A percentile compares a stretch with the other conserved stretches of the same genome.
phyloP scores from a whole-genome alignment of 2,113 vertebrate genomes.

The Planiliza haematocheilus region DNA sequence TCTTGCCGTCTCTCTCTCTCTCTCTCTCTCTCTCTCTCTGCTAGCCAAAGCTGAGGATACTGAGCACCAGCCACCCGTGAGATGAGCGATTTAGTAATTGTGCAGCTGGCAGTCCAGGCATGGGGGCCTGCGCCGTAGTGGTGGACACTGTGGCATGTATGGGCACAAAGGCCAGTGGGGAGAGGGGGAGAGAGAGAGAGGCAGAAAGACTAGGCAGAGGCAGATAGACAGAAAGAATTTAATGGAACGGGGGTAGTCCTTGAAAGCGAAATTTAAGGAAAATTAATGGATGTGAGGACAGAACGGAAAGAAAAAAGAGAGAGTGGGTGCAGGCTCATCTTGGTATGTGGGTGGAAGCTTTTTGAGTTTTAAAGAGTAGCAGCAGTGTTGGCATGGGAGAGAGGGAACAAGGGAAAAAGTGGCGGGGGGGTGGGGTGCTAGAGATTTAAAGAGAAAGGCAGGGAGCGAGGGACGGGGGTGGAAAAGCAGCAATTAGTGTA shows the following conservation, averaged over 20 bases:
- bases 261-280: constrained; percentile 32
- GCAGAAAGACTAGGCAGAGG: constrained; percentile 14
- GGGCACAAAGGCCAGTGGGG: constrained; percentile 34
- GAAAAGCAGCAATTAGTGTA: constrained; percentile 83
- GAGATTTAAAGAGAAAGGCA: constrained; percentile 43
- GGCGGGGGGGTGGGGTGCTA: constrained; percentile 1
- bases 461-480: constrained; percentile 52
- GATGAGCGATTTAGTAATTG: constrained; percentile 83
- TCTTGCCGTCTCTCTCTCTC: not conserved
- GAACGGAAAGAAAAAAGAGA: constrained; percentile 13
- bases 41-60: constrained; percentile 59
- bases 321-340: constrained; percentile 56
- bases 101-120: constrained; percentile 72
- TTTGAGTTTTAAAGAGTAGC: constrained; percentile 64
- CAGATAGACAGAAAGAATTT: constrained; percentile 1
- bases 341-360: constrained; percentile 61
- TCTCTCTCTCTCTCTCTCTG: constrained; percentile 21
- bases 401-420: constrained; percentile 27
- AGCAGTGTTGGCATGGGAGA: constrained; percentile 59
- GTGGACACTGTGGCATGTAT: constrained; percentile 62
- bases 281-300: constrained; percentile 38
- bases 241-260: constrained; percentile 5
- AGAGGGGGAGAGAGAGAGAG: constrained; percentile 23
- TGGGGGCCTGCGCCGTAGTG: constrained; percentile 46
- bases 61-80: constrained; percentile 75